A percentile compares a stretch with the other conserved stretches of the same genome.
Evolutionary conservation across 2,797 vertebrate genomes (phyloP).

Genomic region (Gadopsis marmoratus): DNA sequence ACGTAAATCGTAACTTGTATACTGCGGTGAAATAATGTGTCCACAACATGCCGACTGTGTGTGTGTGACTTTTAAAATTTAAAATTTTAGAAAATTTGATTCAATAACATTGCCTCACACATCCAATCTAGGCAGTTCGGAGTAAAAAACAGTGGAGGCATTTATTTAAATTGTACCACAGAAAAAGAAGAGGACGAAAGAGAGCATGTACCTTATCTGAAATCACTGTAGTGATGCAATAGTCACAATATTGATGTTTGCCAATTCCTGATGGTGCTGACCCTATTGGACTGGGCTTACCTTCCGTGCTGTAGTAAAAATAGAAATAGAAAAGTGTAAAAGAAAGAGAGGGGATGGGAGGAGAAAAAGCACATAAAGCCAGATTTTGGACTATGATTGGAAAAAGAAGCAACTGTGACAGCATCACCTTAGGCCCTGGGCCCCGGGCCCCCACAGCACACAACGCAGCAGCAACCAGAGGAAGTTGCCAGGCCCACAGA

Average conservation of each 20-base stretch:
- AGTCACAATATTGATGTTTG: not conserved
- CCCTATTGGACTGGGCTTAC: not conserved
- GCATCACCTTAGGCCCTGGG: constrained; percentile 82
- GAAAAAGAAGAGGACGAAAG: not conserved
- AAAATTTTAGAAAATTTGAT: not conserved
- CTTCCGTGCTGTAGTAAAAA: not conserved
- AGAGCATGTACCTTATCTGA: not conserved
- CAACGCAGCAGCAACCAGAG: constrained; percentile 84
- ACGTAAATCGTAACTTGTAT: not conserved
- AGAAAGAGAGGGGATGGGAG: not conserved
- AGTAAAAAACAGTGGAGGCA: not conserved
- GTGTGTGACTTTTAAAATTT: not conserved
- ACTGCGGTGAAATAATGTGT: not conserved
- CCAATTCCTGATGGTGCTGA: not conserved
- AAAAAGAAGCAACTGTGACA: constrained; percentile 88
- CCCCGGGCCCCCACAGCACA: constrained; percentile 69
- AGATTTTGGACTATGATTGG: constrained; percentile 60
- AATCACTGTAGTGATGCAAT: not conserved
- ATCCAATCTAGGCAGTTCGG: too few species aligned
- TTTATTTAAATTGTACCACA: not conserved
- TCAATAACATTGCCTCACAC: not conserved
- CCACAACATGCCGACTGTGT: not conserved
- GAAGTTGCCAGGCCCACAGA: constrained; percentile 91
- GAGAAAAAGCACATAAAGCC: constrained; percentile 40
- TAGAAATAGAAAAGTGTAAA: constrained; percentile 6